Conservation (phyloP, 2,888 invertebrate genomes). For the Synanthedon tipuliformis region DNA sequence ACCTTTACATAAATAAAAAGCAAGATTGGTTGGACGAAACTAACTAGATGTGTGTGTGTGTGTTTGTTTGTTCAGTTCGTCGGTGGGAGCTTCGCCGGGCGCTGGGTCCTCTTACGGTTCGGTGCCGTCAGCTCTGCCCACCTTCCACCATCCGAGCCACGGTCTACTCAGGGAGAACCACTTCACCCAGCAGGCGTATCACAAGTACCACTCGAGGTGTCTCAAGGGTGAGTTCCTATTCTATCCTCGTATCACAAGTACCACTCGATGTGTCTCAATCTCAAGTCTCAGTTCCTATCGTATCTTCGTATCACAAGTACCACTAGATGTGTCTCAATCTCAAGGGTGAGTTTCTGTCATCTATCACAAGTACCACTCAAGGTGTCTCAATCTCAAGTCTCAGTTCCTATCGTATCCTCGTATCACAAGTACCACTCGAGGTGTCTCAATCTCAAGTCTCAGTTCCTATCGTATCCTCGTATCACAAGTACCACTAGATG, state of each 20-base stretch:
- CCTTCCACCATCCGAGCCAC: slow-evolving; percentile 97
- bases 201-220: slow-evolving; percentile 94
- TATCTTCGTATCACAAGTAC: too few relatives aligned
- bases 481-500: slow-evolving; percentile 94
- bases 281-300: too few relatives aligned
- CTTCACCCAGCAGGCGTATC: slow-evolving; percentile 97
- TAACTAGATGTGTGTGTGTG: neutral
- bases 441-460: slow-evolving; percentile 86
- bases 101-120: slow-evolving; percentile 82
- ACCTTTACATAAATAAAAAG: too few relatives aligned
- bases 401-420: too few relatives aligned
- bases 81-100: slow-evolving; percentile 76
- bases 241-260: slow-evolving; percentile 87
- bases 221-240: slow-evolving; percentile 76
- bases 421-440: too few relatives aligned
- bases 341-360: slow-evolving; percentile 72
- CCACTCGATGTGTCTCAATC: slow-evolving; percentile 85
- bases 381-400: slow-evolving; percentile 86
- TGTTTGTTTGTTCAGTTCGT: slow-evolving; percentile 65
- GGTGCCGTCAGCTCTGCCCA: slow-evolving; percentile 84
- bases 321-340: slow-evolving; percentile 71
- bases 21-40: neutral
- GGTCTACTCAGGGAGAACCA: slow-evolving; percentile 94
- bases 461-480: slow-evolving; percentile 58
- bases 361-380: slow-evolving; percentile 94